Conservation (phyloP, 2,113 vertebrate genomes). For the Platysternon megacephalum region DNA sequence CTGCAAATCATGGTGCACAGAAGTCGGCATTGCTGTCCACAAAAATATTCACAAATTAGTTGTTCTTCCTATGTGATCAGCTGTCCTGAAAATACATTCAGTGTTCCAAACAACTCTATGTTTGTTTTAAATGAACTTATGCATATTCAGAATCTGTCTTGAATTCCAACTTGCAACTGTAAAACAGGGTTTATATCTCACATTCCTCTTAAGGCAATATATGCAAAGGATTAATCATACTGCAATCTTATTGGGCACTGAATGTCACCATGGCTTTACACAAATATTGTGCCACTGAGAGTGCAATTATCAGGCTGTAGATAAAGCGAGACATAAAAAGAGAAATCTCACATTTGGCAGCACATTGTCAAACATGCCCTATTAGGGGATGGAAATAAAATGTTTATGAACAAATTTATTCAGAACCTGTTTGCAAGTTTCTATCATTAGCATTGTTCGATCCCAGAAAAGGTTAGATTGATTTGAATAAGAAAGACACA, state of each 20-base stretch:
- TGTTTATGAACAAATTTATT: constrained; percentile 68
- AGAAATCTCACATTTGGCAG: constrained; percentile 63
- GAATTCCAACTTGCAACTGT: constrained; percentile 9
- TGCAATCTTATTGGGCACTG: constrained; percentile 16
- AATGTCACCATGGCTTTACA: constrained; percentile 37
- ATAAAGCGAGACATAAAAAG: constrained; percentile 63
- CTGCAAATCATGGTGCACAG: neutral
- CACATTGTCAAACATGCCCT: constrained; percentile 42
- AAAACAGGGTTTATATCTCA: no score
- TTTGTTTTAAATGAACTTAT: constrained; percentile 17
- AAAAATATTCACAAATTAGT: constrained; percentile 26
- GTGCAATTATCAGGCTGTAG: constrained; percentile 49
- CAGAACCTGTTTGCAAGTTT: constrained; percentile 54
- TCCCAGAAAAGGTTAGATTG: constrained; percentile 44
- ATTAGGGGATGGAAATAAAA: constrained; percentile 63
- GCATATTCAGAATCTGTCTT: constrained; percentile 11
- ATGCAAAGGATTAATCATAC: constrained; percentile 7
- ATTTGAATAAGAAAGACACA: constrained; percentile 19
- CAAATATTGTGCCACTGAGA: constrained; percentile 31
- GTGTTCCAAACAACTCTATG: neutral
- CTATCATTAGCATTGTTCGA: constrained; percentile 19
- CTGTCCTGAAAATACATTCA: neutral
- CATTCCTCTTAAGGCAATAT: neutral
- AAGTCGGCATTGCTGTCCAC: neutral
- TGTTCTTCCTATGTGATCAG: neutral